A percentile compares a stretch with the other conserved stretches of the same genome.
Evolutionary conservation across 2,797 vertebrate species (phyloP).

Genomic region (Zenarchopterus dispar): DNA sequence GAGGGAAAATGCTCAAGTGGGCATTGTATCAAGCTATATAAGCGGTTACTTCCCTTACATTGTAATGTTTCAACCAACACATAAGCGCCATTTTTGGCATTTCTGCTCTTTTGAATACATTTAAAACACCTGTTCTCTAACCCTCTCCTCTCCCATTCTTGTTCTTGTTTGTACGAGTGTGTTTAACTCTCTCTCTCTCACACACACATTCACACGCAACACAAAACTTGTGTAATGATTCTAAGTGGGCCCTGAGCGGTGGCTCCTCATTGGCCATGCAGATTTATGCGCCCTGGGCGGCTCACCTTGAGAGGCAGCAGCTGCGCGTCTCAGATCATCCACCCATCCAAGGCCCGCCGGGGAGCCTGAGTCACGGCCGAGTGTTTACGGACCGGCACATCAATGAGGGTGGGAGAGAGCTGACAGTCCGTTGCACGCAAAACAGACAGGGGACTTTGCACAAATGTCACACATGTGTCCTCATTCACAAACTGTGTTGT

Average conservation of each 20-base stretch:
- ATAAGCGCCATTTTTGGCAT: not conserved
- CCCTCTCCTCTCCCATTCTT: not conserved
- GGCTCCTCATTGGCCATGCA: constrained; percentile 72
- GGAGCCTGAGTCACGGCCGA: constrained; percentile 66
- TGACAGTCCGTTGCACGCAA: constrained; percentile 15
- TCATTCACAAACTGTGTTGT: constrained; percentile 40
- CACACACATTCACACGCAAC: constrained; percentile 18
- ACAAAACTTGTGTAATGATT: constrained; percentile 65
- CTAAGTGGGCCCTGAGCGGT: constrained; percentile 67
- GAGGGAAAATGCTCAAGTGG: constrained; percentile 36
- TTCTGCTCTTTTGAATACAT: constrained; percentile 8
- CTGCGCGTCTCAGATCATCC: constrained; percentile 69
- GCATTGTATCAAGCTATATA: not conserved
- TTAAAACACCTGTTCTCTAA: constrained; percentile 33
- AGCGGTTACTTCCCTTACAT: not conserved
- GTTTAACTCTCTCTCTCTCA: not conserved
- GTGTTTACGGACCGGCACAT: constrained; percentile 62
- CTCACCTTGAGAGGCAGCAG: constrained; percentile 77
- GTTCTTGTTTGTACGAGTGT: not conserved
- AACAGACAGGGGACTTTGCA: constrained; percentile 19
- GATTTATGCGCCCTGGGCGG: constrained; percentile 71
- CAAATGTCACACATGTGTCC: constrained; percentile 31
- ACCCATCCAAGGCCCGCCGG: constrained; percentile 59
- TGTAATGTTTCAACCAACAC: not conserved
- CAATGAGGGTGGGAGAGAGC: constrained; percentile 46